phyloP scores from a whole-genome alignment of 2,797 vertebrate genomes.

The Onychomys leucogaster region DNA sequence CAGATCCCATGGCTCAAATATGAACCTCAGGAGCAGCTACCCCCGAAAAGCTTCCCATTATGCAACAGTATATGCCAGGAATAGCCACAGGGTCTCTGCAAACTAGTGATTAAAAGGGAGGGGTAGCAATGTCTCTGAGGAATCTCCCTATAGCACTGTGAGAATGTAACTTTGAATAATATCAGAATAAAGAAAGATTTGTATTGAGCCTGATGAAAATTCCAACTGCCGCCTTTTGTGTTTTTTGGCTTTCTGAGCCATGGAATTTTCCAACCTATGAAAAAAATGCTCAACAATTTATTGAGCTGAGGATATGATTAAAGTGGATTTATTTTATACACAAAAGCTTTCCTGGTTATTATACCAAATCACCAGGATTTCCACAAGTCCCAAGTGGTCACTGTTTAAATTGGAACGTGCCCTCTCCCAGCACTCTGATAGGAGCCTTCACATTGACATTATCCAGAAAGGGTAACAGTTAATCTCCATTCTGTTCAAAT shows the following conservation, averaged over 20 bases:
- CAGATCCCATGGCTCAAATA: neutral
- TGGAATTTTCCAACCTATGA: neutral
- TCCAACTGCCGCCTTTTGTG: neutral
- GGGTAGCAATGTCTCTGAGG: neutral
- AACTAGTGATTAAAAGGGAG: neutral
- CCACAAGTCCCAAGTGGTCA: neutral
- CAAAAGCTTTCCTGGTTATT: conserved; percentile 41
- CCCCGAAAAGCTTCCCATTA: neutral
- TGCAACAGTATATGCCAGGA: neutral
- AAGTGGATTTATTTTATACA: conserved; percentile 56
- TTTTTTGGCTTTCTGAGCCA: neutral
- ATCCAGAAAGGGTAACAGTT: conserved; percentile 15
- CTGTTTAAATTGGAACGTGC: neutral
- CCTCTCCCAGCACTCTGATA: neutral
- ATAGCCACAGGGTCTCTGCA: neutral
- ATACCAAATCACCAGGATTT: conserved; percentile 19
- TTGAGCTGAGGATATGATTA: conserved; percentile 50
- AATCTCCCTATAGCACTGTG: neutral
- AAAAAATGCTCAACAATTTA: neutral
- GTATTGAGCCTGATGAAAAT: neutral
- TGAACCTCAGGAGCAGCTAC: neutral
- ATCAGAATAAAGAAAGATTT: conserved; percentile 3
- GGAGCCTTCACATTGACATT: neutral
- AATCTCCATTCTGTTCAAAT: neutral
- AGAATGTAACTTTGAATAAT: neutral